A percentile compares a stretch with the other conserved stretches of the same genome.
Evolutionary conservation across 2,113 vertebrate genomes (phyloP).

Genomic region (Polypterus bichir): DNA sequence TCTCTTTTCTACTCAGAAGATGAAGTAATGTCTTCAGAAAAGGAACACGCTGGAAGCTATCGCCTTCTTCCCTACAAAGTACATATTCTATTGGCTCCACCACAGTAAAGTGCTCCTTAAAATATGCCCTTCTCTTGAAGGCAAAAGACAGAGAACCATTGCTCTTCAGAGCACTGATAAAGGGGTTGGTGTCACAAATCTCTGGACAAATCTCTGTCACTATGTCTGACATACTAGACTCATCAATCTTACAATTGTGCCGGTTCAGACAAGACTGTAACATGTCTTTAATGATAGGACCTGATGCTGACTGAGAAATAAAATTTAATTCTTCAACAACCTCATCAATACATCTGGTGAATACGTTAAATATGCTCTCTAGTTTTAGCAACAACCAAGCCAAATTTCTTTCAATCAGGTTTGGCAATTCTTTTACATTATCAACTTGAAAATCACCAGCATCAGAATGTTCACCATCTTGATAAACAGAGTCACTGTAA

Average conservation of each 20-base stretch:
- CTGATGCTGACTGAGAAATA: conserved; percentile 8
- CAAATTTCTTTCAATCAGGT: too few species aligned
- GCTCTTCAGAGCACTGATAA: conserved; percentile 7
- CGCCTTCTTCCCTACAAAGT: conserved; percentile 3
- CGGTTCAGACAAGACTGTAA: background rate
- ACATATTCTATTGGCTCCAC: conserved; percentile 17
- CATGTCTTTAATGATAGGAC: background rate
- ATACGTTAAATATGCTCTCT: too few species aligned
- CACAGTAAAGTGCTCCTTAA: conserved; percentile 7
- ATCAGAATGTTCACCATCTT: too few species aligned
- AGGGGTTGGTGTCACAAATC: conserved; percentile 6
- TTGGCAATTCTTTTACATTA: too few species aligned
- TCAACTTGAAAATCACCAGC: too few species aligned
- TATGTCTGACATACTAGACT: conserved; percentile 3
- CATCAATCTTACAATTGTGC: conserved; percentile 7
- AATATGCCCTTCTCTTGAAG: conserved; percentile 13
- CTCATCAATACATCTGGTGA: conserved; percentile 15
- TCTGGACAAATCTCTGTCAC: conserved; percentile 2
- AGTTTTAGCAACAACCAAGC: too few species aligned
- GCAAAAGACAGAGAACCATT: conserved; percentile 11
- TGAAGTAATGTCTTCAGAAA: conserved; percentile 11
- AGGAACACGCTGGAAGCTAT: conserved; percentile 13
- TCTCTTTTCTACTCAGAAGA: conserved; percentile 13
- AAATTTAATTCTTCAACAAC: background rate
- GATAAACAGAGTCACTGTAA: too few species aligned